A percentile compares a stretch with the other conserved stretches of the same genome.
Evolutionary conservation across 2,113 vertebrate genomes (phyloP).

Genomic region (Pterocles gutturalis): DNA sequence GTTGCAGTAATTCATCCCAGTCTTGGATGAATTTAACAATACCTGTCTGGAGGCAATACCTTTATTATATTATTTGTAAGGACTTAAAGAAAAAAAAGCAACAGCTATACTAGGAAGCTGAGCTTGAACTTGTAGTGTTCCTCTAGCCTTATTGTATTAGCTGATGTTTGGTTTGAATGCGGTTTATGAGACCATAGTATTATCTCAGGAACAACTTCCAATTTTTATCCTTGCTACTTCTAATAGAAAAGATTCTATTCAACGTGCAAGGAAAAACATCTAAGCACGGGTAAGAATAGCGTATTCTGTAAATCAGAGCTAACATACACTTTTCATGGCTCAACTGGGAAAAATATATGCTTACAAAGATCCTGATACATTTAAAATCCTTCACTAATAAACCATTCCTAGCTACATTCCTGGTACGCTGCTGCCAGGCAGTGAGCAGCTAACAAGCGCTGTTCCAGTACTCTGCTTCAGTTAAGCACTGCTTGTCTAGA

Average conservation of each 20-base stretch:
- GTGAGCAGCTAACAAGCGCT: background rate
- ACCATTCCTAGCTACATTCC: slow-evolving; percentile 6
- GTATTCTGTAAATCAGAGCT: background rate
- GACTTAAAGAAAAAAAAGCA: background rate
- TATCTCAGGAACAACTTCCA: background rate
- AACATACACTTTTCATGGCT: background rate
- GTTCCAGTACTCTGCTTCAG: background rate
- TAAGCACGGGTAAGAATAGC: background rate
- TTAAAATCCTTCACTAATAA: background rate
- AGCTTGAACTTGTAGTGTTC: background rate
- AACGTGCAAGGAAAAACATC: fast-evolving
- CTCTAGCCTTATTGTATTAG: background rate
- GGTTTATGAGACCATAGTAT: background rate
- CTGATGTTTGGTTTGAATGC: background rate
- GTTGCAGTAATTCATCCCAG: background rate
- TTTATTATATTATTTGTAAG: slow-evolving; percentile 17
- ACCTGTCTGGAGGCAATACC: background rate
- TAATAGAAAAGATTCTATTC: background rate
- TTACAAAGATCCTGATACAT: background rate
- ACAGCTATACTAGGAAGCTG: background rate
- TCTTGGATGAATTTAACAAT: background rate
- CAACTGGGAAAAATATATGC: background rate
- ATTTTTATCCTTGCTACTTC: background rate
- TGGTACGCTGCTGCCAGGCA: background rate
- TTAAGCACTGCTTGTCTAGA: background rate